Conservation (phyloP, 2,888 invertebrate genomes). For the Lasioglossum vierecki region DNA sequence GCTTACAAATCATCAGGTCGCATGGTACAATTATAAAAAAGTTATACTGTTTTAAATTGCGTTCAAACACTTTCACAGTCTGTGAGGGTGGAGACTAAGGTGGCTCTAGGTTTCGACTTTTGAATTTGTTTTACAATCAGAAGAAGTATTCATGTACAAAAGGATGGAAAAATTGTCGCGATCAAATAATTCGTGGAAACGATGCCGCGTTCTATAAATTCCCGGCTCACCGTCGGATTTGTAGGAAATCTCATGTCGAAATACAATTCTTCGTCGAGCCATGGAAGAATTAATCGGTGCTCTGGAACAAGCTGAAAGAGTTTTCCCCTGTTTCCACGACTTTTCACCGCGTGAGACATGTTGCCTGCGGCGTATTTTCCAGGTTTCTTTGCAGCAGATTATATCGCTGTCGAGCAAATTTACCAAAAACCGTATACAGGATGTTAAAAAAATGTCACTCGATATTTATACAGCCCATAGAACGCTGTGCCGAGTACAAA, state of each 20-base stretch:
- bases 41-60: too few species aligned
- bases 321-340: constrained; percentile 2
- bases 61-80: too few species aligned
- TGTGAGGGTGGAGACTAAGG: too few species aligned
- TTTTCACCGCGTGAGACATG: constrained; percentile 15
- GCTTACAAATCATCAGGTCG: too few species aligned
- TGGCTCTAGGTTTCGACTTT: too few species aligned
- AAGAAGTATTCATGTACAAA: background rate
- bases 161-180: background rate
- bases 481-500: too few species aligned
- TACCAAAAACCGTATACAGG: background rate
- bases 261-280: constrained; percentile 11
- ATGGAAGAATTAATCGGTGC: constrained; percentile 24
- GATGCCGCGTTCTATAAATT: constrained; percentile 33
- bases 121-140: too few species aligned
- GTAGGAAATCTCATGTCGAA: constrained; percentile 23
- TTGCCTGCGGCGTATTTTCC: constrained; percentile 17
- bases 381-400: constrained; percentile 42
- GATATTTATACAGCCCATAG: too few species aligned
- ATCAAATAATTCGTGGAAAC: constrained; percentile 31
- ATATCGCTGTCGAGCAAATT: constrained; percentile 46
- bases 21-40: too few species aligned
- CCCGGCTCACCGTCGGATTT: constrained; percentile 36
- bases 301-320: constrained; percentile 15
- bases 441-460: background rate